These are phyloP conservation scores for Asobara japonica DNA, from an alignment of 1,140 invertebrate genomes.

Conservation along the genomic window DNA sequence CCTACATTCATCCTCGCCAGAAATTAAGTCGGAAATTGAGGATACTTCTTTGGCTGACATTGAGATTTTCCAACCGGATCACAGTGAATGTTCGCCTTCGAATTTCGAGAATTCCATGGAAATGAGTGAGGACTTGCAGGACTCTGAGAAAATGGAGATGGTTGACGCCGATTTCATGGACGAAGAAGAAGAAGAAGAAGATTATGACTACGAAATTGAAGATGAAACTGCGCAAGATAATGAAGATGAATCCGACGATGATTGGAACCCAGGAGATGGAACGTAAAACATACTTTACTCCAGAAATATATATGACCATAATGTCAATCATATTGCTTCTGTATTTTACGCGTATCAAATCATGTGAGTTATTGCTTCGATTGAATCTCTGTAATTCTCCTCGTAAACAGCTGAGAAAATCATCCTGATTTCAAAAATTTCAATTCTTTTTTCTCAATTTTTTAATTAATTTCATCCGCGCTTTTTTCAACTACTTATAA, in stretches of 20 bases:
- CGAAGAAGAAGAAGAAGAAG: conserved; percentile 35
- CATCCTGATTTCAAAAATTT: too few species aligned
- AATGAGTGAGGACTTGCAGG: conserved; percentile 57
- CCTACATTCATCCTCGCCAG: conserved; percentile 39
- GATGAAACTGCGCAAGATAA: conserved; percentile 34
- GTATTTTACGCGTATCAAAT: too few species aligned
- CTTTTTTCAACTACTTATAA: too few species aligned
- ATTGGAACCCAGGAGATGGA: neutral
- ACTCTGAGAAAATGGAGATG: conserved; percentile 33
- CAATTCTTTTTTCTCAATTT: too few species aligned
- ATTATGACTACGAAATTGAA: conserved; percentile 39
- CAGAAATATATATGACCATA: too few species aligned
- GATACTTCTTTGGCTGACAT: conserved; percentile 61
- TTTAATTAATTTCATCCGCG: too few species aligned
- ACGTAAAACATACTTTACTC: neutral
- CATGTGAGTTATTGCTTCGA: too few species aligned
- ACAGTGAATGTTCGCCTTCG: conserved; percentile 46
- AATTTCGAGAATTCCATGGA: conserved; percentile 55
- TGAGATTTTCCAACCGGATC: conserved; percentile 51
- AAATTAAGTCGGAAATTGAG: conserved; percentile 58
- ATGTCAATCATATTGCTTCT: too few species aligned
- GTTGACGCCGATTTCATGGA: conserved; percentile 48
- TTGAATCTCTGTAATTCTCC: too few species aligned
- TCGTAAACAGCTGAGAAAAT: too few species aligned
- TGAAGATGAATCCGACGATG: conserved; percentile 2